These are phyloP conservation scores for Poeciliopsis presidionis DNA, from an alignment of 2,797 vertebrate genomes.

Conservation along the genomic window DNA sequence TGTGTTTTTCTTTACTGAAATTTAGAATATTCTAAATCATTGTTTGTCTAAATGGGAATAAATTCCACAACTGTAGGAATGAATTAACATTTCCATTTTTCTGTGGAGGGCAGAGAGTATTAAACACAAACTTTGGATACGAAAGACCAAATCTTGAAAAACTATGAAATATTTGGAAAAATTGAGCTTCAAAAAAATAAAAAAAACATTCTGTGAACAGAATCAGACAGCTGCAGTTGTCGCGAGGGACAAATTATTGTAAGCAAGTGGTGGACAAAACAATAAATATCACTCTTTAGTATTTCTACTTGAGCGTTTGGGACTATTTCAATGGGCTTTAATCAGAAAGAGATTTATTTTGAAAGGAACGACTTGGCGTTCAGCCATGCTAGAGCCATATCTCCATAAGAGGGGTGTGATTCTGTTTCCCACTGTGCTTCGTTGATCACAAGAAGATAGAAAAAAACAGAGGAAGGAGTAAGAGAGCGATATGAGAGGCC, in stretches of 20 bases:
- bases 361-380: conserved; percentile 37
- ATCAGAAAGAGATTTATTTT: conserved; percentile 43
- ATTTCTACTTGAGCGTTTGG: conserved; percentile 5
- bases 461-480: conserved; percentile 34
- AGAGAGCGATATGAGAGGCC: conserved; percentile 67
- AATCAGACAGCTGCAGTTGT: neutral
- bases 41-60: neutral
- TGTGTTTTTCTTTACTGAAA: neutral
- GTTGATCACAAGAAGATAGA: conserved; percentile 68
- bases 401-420: conserved; percentile 46
- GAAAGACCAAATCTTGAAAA: neutral
- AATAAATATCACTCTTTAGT: conserved; percentile 8
- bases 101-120: neutral
- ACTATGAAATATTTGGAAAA: neutral
- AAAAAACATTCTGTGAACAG: no score
- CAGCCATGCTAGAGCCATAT: conserved; percentile 45
- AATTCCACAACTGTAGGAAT: neutral
- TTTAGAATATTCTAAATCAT: neutral
- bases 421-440: conserved; percentile 48
- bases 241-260: neutral
- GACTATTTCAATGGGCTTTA: conserved; percentile 37
- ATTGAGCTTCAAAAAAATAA: neutral
- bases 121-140: neutral
- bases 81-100: neutral
- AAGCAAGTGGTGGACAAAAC: neutral